Percentiles rank a stretch among this genome's conserved stretches.
Evolutionary conservation across 2,113 vertebrate genomes (phyloP).

Genomic region (Mobula hypostoma): DNA sequence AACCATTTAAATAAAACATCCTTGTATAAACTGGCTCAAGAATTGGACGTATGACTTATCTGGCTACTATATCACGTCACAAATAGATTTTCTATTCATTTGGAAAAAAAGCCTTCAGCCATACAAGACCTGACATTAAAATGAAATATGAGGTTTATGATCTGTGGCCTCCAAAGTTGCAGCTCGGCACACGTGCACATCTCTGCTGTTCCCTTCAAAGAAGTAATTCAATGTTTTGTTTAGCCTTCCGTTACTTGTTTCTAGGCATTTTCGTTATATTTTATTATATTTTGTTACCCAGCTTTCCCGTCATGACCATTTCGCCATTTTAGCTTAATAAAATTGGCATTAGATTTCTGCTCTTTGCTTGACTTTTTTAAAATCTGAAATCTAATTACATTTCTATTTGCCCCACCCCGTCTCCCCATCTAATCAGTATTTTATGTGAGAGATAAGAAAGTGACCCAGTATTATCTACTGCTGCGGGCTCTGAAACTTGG

Average conservation of each 20-base stretch:
- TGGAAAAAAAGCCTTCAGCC: constrained; percentile 36
- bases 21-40: background rate
- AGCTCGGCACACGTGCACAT: constrained; percentile 31
- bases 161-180: constrained; percentile 35
- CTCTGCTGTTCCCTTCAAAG: constrained; percentile 11
- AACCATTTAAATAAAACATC: constrained; percentile 7
- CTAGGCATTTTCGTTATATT: background rate
- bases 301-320: background rate
- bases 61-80: constrained; percentile 32
- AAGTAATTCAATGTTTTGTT: background rate
- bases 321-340: background rate
- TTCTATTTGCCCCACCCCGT: background rate
- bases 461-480: background rate
- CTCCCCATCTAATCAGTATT: constrained; percentile 4
- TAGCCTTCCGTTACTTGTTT: background rate
- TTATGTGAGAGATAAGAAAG: constrained; percentile 27
- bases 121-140: constrained; percentile 32
- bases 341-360: background rate
- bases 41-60: constrained; percentile 21
- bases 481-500: background rate
- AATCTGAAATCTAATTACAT: constrained; percentile 28
- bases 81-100: constrained; percentile 37
- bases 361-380: background rate
- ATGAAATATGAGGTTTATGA: constrained; percentile 38
- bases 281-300: background rate